phyloP scores from a whole-genome alignment of 2,113 vertebrate species.

The Herpailurus yagouaroundi region DNA sequence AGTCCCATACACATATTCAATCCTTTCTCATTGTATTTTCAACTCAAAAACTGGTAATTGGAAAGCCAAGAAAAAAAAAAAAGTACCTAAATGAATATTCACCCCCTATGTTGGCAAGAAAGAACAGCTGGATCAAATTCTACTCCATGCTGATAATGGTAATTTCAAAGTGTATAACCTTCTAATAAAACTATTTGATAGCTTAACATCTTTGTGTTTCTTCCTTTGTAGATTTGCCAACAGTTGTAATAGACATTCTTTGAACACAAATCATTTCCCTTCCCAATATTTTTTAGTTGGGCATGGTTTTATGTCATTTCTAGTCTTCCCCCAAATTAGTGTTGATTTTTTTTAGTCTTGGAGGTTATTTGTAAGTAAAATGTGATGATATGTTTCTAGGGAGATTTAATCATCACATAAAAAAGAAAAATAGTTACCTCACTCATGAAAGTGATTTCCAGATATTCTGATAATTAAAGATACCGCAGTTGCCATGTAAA shows the following conservation, averaged over 20 bases:
- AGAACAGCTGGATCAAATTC: neutral
- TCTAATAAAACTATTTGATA: constrained; percentile 50
- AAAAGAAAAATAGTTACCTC: constrained; percentile 22
- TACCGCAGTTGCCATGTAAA: neutral
- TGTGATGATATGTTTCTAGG: constrained; percentile 22
- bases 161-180: constrained; percentile 44
- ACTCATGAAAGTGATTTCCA: constrained; percentile 29
- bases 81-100: neutral
- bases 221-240: neutral
- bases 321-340: constrained; percentile 38
- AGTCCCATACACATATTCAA: neutral
- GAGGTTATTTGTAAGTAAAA: constrained; percentile 16
- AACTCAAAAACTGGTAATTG: neutral
- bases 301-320: constrained; percentile 25
- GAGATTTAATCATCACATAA: constrained; percentile 25
- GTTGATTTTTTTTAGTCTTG: constrained; percentile 40
- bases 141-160: neutral
- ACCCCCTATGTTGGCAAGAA: neutral
- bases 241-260: constrained; percentile 28
- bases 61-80: neutral
- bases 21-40: neutral
- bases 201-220: constrained; percentile 6
- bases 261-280: constrained; percentile 35
- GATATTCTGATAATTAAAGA: constrained; percentile 66
- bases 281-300: neutral